These are phyloP conservation scores for Gephyroberyx darwinii DNA, from an alignment of 2,797 vertebrate genomes.

Conservation along the genomic window DNA sequence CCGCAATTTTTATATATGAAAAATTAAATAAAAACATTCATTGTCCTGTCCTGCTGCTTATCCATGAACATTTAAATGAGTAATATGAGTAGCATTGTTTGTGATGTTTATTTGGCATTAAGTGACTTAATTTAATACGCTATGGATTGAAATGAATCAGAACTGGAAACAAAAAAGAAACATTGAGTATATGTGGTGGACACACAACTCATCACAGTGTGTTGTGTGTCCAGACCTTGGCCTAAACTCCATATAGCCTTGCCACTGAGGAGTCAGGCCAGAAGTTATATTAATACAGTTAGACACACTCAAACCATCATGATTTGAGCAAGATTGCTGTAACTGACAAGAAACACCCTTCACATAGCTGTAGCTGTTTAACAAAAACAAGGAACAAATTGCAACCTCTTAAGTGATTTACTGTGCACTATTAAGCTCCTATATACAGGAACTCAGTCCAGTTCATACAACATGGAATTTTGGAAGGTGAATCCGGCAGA, in stretches of 20 bases:
- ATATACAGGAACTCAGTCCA: constrained; percentile 82
- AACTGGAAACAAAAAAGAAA: neutral
- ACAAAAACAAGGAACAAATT: neutral
- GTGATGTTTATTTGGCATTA: too few relatives aligned
- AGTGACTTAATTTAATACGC: neutral
- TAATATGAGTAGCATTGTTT: neutral
- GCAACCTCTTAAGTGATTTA: neutral
- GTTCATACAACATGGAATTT: constrained; percentile 85
- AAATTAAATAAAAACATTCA: constrained; percentile 58
- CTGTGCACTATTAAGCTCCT: neutral
- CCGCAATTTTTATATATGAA: constrained; percentile 50
- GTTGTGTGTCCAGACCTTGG: neutral
- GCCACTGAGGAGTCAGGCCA: neutral
- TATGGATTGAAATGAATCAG: neutral
- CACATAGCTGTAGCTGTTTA: neutral
- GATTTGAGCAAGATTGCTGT: neutral
- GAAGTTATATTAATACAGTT: too few relatives aligned
- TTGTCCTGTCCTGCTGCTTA: constrained; percentile 23
- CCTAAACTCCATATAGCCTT: neutral
- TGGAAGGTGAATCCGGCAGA: constrained; percentile 83
- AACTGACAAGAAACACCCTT: neutral
- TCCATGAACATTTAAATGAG: constrained; percentile 10
- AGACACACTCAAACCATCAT: too few relatives aligned
- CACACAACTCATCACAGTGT: too few relatives aligned
- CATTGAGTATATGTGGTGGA: too few relatives aligned